phyloP scores from a whole-genome alignment of 2,113 vertebrate species.

The Hydrolagus affinis region DNA sequence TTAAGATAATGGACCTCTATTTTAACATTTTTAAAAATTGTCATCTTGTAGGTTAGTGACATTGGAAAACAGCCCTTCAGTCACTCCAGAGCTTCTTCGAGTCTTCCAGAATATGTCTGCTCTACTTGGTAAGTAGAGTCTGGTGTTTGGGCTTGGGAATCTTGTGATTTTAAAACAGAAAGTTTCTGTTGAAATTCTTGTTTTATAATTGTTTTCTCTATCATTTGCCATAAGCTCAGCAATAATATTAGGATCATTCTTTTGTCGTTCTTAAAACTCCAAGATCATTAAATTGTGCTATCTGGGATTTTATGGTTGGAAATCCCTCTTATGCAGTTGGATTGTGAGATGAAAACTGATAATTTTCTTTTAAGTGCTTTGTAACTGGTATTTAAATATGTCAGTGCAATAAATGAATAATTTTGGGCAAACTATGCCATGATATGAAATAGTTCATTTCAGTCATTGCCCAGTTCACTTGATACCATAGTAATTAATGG shows the following conservation, averaged over 20 bases:
- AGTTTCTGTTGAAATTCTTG: neutral
- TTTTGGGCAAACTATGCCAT: no score
- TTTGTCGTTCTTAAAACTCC: neutral
- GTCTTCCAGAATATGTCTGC: slow-evolving; percentile 96
- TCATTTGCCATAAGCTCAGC: neutral
- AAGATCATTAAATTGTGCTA: neutral
- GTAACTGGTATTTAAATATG: no score
- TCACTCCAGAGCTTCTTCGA: slow-evolving; percentile 81
- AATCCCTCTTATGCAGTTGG: neutral
- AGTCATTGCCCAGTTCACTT: no score
- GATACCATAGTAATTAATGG: no score
- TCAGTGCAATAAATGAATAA: no score
- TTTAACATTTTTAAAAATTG: neutral
- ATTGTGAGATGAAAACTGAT: neutral
- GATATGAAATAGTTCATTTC: no score
- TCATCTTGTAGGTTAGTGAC: slow-evolving; percentile 77
- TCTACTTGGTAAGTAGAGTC: slow-evolving; percentile 71
- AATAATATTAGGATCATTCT: neutral
- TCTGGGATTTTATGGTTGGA: no score
- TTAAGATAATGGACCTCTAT: slow-evolving; percentile 34
- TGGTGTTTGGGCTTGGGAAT: neutral
- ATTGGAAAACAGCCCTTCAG: slow-evolving; percentile 80
- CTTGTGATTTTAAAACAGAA: neutral
- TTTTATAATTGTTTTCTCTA: neutral
- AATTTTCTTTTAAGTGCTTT: neutral